A percentile compares a stretch with the other conserved stretches of the same genome.
Conservation (phyloP, 2,888 invertebrate genomes). For the Celastrina argiolus region DNA sequence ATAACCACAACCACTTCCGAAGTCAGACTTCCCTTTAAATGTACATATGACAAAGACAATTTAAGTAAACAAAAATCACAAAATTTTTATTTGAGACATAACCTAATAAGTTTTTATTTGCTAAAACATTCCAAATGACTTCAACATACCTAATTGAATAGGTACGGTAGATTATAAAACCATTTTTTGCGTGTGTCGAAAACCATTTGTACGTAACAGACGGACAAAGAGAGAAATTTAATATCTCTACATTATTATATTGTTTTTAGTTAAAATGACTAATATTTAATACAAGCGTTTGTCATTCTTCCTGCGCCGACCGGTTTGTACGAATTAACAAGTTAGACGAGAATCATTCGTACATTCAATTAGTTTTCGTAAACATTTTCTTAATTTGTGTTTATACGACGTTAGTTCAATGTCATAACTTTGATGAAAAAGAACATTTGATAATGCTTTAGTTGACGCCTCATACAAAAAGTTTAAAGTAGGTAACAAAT, state of each 20-base stretch:
- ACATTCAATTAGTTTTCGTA: not conserved
- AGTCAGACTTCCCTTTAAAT: too few species aligned
- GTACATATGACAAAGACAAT: too few species aligned
- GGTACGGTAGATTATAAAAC: too few species aligned
- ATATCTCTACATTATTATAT: not conserved
- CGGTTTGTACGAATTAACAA: constrained; percentile 11
- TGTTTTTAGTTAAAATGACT: not conserved
- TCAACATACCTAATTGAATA: too few species aligned
- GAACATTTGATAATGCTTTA: too few species aligned
- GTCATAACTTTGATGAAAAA: not conserved
- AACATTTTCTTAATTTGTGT: not conserved
- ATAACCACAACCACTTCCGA: too few species aligned
- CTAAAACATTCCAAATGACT: too few species aligned
- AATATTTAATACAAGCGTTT: not conserved
- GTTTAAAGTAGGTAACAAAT: too few species aligned
- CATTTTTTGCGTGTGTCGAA: not conserved
- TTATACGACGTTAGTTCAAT: not conserved
- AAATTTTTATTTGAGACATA: too few species aligned
- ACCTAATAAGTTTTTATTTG: too few species aligned
- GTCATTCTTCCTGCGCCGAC: constrained; percentile 18
- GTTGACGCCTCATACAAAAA: too few species aligned
- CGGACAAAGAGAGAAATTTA: not conserved
- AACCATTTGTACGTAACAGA: not conserved
- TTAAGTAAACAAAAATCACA: too few species aligned
- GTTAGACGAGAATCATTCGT: constrained; percentile 9